Conservation (phyloP, 2,797 vertebrate species). For the Harpagifer antarcticus region DNA sequence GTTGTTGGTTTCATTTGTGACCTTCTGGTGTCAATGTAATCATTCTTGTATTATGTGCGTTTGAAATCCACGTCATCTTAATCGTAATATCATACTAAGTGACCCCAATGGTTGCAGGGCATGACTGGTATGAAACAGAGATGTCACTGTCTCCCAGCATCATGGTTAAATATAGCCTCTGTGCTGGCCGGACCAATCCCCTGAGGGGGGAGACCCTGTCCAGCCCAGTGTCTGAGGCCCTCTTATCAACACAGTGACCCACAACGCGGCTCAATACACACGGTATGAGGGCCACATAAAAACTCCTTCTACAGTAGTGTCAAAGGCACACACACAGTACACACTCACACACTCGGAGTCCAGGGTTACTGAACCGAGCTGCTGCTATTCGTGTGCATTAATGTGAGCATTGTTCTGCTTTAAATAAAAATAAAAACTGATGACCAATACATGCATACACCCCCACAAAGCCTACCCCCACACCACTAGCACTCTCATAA, state of each 20-base stretch:
- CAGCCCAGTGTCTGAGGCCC: conserved; percentile 46
- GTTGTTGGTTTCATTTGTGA: neutral
- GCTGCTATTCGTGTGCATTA: neutral
- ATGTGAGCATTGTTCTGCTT: conserved; percentile 26
- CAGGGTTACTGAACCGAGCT: too few species aligned
- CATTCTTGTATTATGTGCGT: neutral
- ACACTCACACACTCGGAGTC: too few species aligned
- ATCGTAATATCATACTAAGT: neutral
- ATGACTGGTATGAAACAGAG: conserved; percentile 33
- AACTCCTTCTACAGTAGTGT: conserved; percentile 16
- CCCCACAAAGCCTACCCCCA: neutral
- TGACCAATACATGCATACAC: conserved; percentile 26
- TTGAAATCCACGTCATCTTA: neutral
- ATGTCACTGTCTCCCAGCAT: conserved; percentile 35
- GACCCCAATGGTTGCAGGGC: neutral
- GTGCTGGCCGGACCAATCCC: conserved; percentile 58
- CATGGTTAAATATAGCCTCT: conserved; percentile 64
- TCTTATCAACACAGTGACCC: conserved; percentile 44
- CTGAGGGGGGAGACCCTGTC: conserved; percentile 45
- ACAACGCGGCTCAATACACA: conserved; percentile 17
- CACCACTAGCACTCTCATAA: neutral
- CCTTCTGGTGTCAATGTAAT: neutral
- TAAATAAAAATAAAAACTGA: conserved; percentile 31
- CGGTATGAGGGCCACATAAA: conserved; percentile 10
- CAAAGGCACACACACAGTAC: conserved; percentile 1